Evolutionary conservation across 1,140 invertebrate genomes (phyloP), one percentile per base, ranked within the genome.

Genomic region (Eciton burchellii): DNA sequence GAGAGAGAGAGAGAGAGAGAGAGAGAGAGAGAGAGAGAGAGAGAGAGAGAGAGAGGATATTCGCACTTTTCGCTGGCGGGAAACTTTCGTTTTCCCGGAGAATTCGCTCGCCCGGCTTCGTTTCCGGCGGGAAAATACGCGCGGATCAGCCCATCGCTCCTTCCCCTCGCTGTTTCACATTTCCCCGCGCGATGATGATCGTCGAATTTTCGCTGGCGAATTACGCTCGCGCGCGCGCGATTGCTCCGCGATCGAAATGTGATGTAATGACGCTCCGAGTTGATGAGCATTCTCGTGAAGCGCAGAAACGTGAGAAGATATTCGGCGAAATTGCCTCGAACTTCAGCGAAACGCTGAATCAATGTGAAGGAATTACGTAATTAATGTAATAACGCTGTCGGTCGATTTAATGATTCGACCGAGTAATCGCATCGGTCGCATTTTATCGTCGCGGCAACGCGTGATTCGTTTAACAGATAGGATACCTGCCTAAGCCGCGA

Each of bases 131-230:
- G 52, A 54, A 62, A 29, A 11, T 63, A 63, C 41, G 35, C 60
- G 8, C 26, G 62, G 63, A 63, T 63, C 52, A 41, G 8, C 24
- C 19, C 8, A n/a, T 65, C 26, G 19, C 29, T 54, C 57, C 19
- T 65, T 76, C 12, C 47, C 14, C 47, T n/a, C 59, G 59, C 14
- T 11, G 59, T n/a, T 63, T 76, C 35, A 21, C 35, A 29, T 79
- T 57, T 57, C 14, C 62, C 62, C 1, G 21, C 52, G 35, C 49
- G 49, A 41, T 21, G 12, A 41, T 21, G 12, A 79, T 45, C n/a
- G 49, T 19, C 63, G 63, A 68, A 56, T 56, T 56, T 56, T 49
- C n/a, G 21, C 19, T n/a, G n/a, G n/a, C n/a, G n/a, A n/a, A n/a
- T n/a, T n/a, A n/a, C n/a, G n/a, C n/a, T n/a, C n/a, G n/a, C n/a